These are phyloP conservation scores for Holocentrus rufus DNA, from an alignment of 2,797 vertebrate genomes.

Conservation along the genomic window DNA sequence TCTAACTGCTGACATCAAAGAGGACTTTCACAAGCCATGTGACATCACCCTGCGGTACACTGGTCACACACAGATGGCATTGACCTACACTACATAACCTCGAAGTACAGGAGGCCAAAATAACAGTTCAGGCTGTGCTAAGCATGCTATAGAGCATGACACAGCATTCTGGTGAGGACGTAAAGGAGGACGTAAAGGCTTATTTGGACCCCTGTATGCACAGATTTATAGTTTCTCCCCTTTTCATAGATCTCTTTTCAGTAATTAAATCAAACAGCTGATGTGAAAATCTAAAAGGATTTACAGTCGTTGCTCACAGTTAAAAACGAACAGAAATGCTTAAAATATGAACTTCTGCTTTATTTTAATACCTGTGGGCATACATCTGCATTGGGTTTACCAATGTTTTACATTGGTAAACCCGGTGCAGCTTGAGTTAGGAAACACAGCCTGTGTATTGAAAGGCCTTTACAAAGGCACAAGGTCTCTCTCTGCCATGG, in stretches of 20 bases:
- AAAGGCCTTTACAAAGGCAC: slow-evolving; percentile 67
- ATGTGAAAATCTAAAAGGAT: not conserved
- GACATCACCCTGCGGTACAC: slow-evolving; percentile 70
- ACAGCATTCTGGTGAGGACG: slow-evolving; percentile 30
- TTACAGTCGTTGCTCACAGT: not conserved
- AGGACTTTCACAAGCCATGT: slow-evolving; percentile 71
- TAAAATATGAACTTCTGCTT: slow-evolving; percentile 21
- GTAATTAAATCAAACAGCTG: not conserved
- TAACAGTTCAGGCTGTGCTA: slow-evolving; percentile 56
- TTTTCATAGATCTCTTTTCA: too few relatives aligned
- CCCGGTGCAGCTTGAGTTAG: slow-evolving; percentile 60
- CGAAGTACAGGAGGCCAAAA: slow-evolving; percentile 62
- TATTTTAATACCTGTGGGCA: slow-evolving; percentile 37
- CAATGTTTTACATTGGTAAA: slow-evolving; percentile 56
- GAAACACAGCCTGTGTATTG: slow-evolving; percentile 61
- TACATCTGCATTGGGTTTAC: too few relatives aligned
- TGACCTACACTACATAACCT: slow-evolving; percentile 75
- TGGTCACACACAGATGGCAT: slow-evolving; percentile 60
- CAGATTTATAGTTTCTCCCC: not conserved
- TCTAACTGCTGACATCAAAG: slow-evolving; percentile 73
- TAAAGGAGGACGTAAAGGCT: not conserved
- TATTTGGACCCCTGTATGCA: not conserved
- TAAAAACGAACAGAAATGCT: slow-evolving; percentile 14
- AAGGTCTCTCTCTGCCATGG: slow-evolving; percentile 68
- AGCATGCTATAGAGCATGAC: slow-evolving; percentile 51